Percentiles rank a stretch among this genome's conserved stretches.
Conservation (phyloP, 2,113 vertebrate species). For the Hippocampus comes region DNA sequence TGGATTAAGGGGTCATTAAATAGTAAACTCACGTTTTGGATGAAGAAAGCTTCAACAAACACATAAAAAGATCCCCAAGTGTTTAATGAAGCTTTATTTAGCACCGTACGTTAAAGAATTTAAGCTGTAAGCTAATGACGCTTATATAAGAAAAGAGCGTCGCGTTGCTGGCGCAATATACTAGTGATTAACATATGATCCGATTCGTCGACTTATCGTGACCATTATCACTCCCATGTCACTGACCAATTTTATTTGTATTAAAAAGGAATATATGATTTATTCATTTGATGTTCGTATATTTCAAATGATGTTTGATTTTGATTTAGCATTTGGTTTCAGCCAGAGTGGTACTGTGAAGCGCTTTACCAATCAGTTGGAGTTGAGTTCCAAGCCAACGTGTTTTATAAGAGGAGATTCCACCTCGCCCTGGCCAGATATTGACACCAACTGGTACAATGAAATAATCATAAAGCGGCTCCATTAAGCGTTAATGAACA, state of each 20-base stretch:
- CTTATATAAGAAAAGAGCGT: no score
- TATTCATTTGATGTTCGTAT: accelerated
- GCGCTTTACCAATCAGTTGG: background rate
- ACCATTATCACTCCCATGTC: background rate
- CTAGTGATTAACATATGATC: no score
- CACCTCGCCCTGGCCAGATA: slow-evolving; percentile 12
- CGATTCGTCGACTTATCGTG: no score
- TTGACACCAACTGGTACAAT: slow-evolving; percentile 44
- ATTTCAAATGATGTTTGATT: background rate
- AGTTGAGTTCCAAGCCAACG: background rate
- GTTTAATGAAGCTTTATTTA: no score
- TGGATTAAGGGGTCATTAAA: no score
- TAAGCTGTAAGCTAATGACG: no score
- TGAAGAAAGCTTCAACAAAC: no score
- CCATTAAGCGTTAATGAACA: slow-evolving; percentile 48
- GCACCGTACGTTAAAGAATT: no score
- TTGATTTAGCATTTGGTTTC: background rate
- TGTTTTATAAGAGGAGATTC: background rate
- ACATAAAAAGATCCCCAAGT: no score
- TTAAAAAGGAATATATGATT: background rate
- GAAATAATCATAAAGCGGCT: slow-evolving; percentile 39
- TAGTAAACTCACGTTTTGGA: no score
- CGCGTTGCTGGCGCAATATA: no score
- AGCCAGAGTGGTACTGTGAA: background rate
- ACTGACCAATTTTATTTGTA: background rate